Conservation (phyloP, 2,888 invertebrate genomes). For the Stenolophus ochropezus region DNA sequence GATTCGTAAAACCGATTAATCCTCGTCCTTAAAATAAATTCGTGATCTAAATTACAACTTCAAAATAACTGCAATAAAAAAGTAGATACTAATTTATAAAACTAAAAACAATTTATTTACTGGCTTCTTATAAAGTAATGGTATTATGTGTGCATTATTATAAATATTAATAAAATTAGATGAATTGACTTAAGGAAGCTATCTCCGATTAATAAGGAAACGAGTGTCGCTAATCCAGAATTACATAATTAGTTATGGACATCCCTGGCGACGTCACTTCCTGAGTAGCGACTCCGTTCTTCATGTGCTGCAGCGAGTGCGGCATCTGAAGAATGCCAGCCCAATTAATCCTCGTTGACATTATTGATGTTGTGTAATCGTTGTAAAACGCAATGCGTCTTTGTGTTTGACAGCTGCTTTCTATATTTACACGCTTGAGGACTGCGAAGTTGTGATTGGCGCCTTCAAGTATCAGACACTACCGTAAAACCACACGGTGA, state of each 20-base stretch:
- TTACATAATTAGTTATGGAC: conserved; percentile 26
- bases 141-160: too few species aligned
- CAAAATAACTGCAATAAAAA: too few species aligned
- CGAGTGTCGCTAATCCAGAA: background rate
- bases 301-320: background rate
- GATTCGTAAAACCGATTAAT: too few species aligned
- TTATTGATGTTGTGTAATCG: conserved; percentile 55
- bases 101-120: too few species aligned
- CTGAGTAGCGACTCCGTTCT: background rate
- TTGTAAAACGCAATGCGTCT: conserved; percentile 42
- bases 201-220: background rate
- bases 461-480: background rate
- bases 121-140: background rate
- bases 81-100: too few species aligned
- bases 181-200: background rate
- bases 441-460: background rate
- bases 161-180: background rate
- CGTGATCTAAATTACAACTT: too few species aligned
- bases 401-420: conserved; percentile 45
- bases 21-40: too few species aligned
- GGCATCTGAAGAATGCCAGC: conserved; percentile 40
- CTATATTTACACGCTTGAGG: conserved; percentile 47
- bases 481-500: background rate
- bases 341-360: conserved; percentile 56
- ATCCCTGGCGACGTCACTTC: conserved; percentile 37